These are phyloP conservation scores for Trachurus trachurus DNA, from an alignment of 2,797 vertebrate genomes.

Conservation along the genomic window DNA sequence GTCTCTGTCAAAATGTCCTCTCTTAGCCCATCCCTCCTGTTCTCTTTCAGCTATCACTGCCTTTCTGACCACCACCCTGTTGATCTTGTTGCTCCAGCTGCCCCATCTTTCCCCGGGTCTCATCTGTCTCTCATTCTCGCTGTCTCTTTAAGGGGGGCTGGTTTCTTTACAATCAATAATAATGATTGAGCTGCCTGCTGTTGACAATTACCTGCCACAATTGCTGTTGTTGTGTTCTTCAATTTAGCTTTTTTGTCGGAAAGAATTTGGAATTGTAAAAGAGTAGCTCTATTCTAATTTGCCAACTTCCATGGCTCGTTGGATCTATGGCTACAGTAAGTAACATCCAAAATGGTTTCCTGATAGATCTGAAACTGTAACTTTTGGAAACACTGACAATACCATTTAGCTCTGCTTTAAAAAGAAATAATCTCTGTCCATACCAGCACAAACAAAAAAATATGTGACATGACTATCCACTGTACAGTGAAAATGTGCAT, in stretches of 20 bases:
- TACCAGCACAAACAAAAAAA: no score
- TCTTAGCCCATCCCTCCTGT: not conserved
- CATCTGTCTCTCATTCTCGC: constrained; percentile 27
- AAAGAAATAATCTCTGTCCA: no score
- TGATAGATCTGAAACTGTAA: no score
- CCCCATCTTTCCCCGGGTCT: not conserved
- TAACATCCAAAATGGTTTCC: no score
- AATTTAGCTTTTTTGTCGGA: constrained; percentile 39
- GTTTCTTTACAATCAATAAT: constrained; percentile 63
- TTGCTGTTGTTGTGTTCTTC: constrained; percentile 42
- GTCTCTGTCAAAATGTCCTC: constrained; percentile 32
- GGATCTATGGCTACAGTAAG: not conserved
- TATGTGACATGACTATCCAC: no score
- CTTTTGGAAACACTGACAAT: no score
- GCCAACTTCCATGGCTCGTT: constrained; percentile 17
- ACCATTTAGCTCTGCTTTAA: no score
- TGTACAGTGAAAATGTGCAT: no score
- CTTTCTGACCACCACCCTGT: constrained; percentile 16
- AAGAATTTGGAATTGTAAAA: constrained; percentile 20
- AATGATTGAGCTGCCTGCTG: constrained; percentile 65
- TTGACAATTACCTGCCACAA: constrained; percentile 66
- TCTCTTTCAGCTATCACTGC: not conserved
- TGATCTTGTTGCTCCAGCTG: constrained; percentile 19
- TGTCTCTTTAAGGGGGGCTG: constrained; percentile 16
- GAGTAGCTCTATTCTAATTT: constrained; percentile 40